Conservation (phyloP, 2,113 vertebrate genomes). For the Ailurus styani region DNA sequence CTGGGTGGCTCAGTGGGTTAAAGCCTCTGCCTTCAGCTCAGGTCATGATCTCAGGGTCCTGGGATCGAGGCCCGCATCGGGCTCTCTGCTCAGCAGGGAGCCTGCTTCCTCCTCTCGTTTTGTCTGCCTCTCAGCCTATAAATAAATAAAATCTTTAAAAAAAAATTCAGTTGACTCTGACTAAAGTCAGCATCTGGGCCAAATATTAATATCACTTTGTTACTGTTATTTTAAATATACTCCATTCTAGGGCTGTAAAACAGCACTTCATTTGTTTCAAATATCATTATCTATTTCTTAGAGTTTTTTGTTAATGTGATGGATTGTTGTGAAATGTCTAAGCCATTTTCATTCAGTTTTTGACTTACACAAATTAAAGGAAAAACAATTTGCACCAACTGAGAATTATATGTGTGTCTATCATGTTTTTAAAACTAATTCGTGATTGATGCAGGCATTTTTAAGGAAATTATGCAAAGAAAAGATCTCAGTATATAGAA, state of each 20-base stretch:
- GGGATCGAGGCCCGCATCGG: no score
- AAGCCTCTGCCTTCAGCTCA: no score
- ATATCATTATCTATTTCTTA: neutral
- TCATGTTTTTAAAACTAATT: neutral
- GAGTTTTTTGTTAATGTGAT: neutral
- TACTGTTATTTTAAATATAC: neutral
- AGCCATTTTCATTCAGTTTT: neutral
- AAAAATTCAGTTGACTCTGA: neutral
- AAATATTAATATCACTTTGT: neutral
- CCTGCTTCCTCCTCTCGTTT: no score
- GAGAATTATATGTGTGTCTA: neutral
- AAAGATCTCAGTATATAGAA: neutral
- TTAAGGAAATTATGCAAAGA: neutral
- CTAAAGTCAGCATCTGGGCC: neutral
- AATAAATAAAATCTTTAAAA: no score
- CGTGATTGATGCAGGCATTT: neutral
- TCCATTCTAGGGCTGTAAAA: neutral
- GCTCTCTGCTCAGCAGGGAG: no score
- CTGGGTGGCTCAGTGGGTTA: no score
- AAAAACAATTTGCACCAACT: neutral
- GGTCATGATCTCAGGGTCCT: no score
- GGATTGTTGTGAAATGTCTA: neutral
- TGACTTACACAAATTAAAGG: neutral
- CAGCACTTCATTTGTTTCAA: neutral
- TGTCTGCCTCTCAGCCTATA: no score